Evolutionary conservation across 2,113 vertebrate genomes (phyloP).

Genomic region (Cheilinus undulatus): DNA sequence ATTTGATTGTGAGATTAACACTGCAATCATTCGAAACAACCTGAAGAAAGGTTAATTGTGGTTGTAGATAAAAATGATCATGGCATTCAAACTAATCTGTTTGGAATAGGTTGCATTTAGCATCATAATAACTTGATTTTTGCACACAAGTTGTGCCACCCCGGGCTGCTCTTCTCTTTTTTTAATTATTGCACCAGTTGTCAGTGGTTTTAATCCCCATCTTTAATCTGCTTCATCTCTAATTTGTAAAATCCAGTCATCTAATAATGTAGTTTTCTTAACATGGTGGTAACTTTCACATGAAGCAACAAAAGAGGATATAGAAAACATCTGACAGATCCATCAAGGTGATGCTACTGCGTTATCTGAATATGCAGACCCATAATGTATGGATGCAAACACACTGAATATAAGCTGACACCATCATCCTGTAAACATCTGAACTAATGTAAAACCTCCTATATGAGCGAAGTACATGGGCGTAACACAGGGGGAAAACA

Average conservation of each 20-base stretch:
- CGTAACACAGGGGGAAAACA: too few relatives aligned
- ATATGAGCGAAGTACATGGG: too few relatives aligned
- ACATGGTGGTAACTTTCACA: too few relatives aligned
- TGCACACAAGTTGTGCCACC: constrained; percentile 16
- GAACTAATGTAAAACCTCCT: too few relatives aligned
- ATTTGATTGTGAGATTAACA: constrained; percentile 58
- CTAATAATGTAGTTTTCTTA: not conserved
- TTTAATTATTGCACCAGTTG: constrained; percentile 41
- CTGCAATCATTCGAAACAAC: constrained; percentile 49
- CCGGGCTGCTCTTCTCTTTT: constrained; percentile 15
- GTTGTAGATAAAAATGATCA: constrained; percentile 43
- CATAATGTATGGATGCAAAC: too few relatives aligned
- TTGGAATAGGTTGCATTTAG: constrained; percentile 31
- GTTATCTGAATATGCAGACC: too few relatives aligned
- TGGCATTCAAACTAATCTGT: constrained; percentile 46
- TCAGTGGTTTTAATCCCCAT: constrained; percentile 21
- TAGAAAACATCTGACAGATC: too few relatives aligned
- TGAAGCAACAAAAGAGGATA: too few relatives aligned
- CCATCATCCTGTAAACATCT: too few relatives aligned
- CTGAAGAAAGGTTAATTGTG: constrained; percentile 71
- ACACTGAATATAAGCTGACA: too few relatives aligned
- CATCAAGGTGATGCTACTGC: too few relatives aligned
- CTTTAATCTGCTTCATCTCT: constrained; percentile 6
- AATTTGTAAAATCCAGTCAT: constrained; percentile 38
- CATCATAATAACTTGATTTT: constrained; percentile 41